Conservation (phyloP, 2,113 vertebrate species). For the Archocentrus centrarchus region DNA sequence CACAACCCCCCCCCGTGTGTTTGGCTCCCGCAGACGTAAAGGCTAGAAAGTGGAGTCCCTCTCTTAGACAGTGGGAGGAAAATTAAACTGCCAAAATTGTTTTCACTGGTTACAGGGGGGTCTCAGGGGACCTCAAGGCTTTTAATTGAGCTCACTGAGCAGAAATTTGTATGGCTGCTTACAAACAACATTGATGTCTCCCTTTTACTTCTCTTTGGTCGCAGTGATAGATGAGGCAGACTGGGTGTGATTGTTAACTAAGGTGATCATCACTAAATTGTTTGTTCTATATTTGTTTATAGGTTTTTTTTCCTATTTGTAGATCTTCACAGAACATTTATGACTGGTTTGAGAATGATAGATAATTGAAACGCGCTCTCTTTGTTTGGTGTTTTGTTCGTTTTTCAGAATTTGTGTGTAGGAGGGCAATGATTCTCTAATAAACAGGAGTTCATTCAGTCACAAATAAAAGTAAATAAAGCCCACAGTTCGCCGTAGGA, state of each 20-base stretch:
- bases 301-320: background rate
- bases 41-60: slow-evolving; percentile 68
- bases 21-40: slow-evolving; percentile 69
- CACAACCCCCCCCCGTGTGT: slow-evolving; percentile 52
- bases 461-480: slow-evolving; percentile 66
- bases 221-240: slow-evolving; percentile 43
- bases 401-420: slow-evolving; percentile 48
- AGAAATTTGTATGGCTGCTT: slow-evolving; percentile 80
- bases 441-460: slow-evolving; percentile 57
- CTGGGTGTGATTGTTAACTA: slow-evolving; percentile 36
- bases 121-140: slow-evolving; percentile 80
- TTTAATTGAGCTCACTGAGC: slow-evolving; percentile 84
- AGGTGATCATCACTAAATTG: slow-evolving; percentile 28
- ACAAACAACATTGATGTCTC: slow-evolving; percentile 71
- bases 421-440: slow-evolving; percentile 49
- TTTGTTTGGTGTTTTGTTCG: slow-evolving; percentile 37
- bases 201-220: slow-evolving; percentile 47
- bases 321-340: background rate
- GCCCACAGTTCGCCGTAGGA: slow-evolving; percentile 45
- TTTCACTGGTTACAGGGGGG: slow-evolving; percentile 83
- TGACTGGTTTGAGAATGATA: slow-evolving; percentile 9
- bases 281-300: slow-evolving; percentile 8
- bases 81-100: slow-evolving; percentile 88
- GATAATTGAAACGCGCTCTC: slow-evolving; percentile 40
- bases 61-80: slow-evolving; percentile 83